phyloP scores from a whole-genome alignment of 2,888 invertebrate species.

The Epirrhoe alternata region DNA sequence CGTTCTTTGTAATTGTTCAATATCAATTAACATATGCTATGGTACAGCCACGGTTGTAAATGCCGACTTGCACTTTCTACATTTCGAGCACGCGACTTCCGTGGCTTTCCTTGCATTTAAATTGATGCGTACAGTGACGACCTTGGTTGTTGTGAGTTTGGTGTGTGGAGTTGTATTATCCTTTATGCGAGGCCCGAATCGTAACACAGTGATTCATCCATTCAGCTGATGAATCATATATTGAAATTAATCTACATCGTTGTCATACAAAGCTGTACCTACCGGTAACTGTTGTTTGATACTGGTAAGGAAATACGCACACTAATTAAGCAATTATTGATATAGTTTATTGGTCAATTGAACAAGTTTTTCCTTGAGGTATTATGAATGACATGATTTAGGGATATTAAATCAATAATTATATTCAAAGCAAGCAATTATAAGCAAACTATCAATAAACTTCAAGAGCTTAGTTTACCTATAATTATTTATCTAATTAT shows the following conservation, averaged over 20 bases:
- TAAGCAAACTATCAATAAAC: not conserved
- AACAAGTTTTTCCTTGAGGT: slow-evolving; percentile 19
- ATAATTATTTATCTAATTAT: too few species aligned
- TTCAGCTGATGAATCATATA: slow-evolving; percentile 65
- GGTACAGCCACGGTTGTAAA: slow-evolving; percentile 62
- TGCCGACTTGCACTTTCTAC: slow-evolving; percentile 78
- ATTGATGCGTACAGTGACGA: slow-evolving; percentile 58
- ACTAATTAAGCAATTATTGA: slow-evolving; percentile 26
- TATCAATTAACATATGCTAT: slow-evolving; percentile 74
- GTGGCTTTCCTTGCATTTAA: slow-evolving; percentile 64
- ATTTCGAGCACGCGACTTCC: slow-evolving; percentile 67
- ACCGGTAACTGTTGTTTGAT: slow-evolving; percentile 11
- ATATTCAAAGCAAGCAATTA: not conserved
- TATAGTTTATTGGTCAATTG: slow-evolving; percentile 31
- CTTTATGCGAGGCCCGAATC: slow-evolving; percentile 65
- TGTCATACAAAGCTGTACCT: slow-evolving; percentile 8
- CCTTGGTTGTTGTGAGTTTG: slow-evolving; percentile 48
- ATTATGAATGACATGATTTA: slow-evolving; percentile 13
- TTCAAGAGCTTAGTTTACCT: not conserved
- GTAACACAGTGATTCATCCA: slow-evolving; percentile 65
- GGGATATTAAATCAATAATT: not conserved
- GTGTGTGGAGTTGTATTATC: slow-evolving; percentile 43
- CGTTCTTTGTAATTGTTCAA: slow-evolving; percentile 61
- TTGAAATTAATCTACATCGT: slow-evolving; percentile 33
- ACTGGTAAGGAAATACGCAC: slow-evolving; percentile 28